A percentile compares a stretch with the other conserved stretches of the same genome.
These are phyloP conservation scores for Timema cristinae DNA, from an alignment of 2,888 invertebrate genomes.

Conservation along the genomic window DNA sequence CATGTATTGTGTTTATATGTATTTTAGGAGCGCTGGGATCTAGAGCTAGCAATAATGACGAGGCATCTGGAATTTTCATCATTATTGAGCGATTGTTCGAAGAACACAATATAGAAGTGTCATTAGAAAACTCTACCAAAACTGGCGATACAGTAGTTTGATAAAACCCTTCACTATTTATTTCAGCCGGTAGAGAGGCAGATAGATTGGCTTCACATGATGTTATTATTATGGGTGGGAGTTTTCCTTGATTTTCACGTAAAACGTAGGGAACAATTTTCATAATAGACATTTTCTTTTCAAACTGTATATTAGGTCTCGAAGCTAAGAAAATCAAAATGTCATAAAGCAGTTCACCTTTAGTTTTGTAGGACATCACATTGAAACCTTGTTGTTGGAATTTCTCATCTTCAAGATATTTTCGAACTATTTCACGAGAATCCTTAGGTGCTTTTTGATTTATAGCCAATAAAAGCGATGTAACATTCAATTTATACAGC, in stretches of 20 bases:
- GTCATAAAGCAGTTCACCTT: conserved; percentile 14
- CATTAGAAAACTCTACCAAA: too few species aligned
- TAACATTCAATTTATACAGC: neutral
- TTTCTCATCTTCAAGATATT: conserved; percentile 7
- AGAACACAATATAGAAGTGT: neutral
- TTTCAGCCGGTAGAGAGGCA: too few species aligned
- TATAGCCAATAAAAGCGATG: conserved; percentile 11
- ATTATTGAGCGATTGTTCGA: neutral
- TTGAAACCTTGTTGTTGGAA: conserved; percentile 10
- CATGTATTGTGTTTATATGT: neutral
- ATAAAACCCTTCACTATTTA: too few species aligned
- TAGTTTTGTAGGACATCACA: conserved; percentile 13
- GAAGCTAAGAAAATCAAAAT: conserved; percentile 13
- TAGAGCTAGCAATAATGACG: conserved; percentile 11
- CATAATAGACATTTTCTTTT: neutral
- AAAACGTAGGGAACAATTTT: conserved; percentile 13
- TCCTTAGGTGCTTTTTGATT: conserved; percentile 9
- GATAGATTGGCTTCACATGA: neutral
- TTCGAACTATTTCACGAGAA: neutral
- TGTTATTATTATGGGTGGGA: conserved; percentile 11
- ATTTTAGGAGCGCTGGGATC: conserved; percentile 2
- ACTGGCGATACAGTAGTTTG: too few species aligned
- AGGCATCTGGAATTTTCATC: neutral
- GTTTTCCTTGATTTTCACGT: neutral
- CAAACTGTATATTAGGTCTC: conserved; percentile 8